Evolutionary conservation across 1,140 invertebrate species (phyloP).

Genomic region (Drosophila micromelanica): DNA sequence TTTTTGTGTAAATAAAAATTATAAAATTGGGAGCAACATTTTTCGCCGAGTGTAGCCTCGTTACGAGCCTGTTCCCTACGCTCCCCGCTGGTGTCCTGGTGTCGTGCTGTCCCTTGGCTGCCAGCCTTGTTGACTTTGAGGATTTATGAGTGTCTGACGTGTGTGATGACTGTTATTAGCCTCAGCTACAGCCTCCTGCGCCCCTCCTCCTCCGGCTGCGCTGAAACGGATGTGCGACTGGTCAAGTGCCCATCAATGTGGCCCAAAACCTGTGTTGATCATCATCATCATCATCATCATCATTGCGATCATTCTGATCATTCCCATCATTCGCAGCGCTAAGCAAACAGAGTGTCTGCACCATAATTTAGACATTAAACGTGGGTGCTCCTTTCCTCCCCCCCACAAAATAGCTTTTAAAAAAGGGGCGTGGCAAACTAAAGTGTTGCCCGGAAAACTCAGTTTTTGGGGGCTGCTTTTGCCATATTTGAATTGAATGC

Average conservation of each 20-base stretch:
- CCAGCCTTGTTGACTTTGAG: conserved; percentile 78
- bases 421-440: not conserved
- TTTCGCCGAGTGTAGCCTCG: not conserved
- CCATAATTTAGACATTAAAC: conserved; percentile 78
- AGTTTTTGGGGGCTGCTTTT: no score
- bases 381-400: conserved; percentile 12
- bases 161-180: conserved; percentile 84
- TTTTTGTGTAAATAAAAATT: no score
- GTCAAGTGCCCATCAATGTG: conserved; percentile 34
- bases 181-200: conserved; percentile 39
- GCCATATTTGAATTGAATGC: not conserved
- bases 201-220: no score
- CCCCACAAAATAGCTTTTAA: not conserved
- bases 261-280: conserved; percentile 13
- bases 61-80: not conserved
- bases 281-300: not conserved
- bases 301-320: no score
- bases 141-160: conserved; percentile 84
- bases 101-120: conserved; percentile 29
- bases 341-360: conserved; percentile 65
- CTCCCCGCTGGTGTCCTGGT: no score
- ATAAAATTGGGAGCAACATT: no score
- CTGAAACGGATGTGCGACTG: conserved; percentile 72
- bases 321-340: conserved; percentile 10
- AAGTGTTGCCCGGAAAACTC: no score